phyloP scores from a whole-genome alignment of 2,113 vertebrate species.

The Scophthalmus maximus region DNA sequence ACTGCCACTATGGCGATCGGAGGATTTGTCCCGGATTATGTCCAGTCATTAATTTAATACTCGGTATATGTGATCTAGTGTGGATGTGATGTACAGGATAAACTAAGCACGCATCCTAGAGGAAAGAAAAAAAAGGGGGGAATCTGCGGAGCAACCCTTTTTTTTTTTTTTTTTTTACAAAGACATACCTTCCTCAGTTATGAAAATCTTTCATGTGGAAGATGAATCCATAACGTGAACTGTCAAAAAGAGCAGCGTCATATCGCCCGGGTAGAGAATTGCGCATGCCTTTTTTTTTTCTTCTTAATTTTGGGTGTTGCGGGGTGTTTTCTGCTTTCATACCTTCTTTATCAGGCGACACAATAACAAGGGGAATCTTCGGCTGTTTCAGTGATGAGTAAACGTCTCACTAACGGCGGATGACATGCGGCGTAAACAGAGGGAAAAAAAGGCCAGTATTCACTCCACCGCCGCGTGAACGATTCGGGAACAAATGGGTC shows the following conservation, averaged over 20 bases:
- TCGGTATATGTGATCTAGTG: slow-evolving; percentile 27
- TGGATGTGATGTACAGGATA: background rate
- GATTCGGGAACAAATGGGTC: background rate
- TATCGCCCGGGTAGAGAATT: slow-evolving; percentile 22
- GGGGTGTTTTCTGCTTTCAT: slow-evolving; percentile 10
- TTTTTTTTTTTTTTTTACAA: slow-evolving; percentile 12
- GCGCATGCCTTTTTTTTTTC: slow-evolving; percentile 11
- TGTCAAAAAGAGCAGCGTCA: background rate
- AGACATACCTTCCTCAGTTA: slow-evolving; percentile 25
- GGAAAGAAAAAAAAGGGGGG: background rate
- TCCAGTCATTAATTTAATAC: slow-evolving; percentile 36
- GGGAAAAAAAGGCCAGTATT: slow-evolving; percentile 9
- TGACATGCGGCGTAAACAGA: slow-evolving; percentile 16
- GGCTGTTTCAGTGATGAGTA: background rate
- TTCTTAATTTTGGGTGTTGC: no score
- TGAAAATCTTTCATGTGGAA: slow-evolving; percentile 43
- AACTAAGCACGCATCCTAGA: background rate
- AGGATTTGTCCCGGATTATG: slow-evolving; percentile 51
- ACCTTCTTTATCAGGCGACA: slow-evolving; percentile 1
- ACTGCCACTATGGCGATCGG: slow-evolving; percentile 23
- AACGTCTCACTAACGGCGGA: background rate
- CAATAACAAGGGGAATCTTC: background rate
- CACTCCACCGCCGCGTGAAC: slow-evolving; percentile 8
- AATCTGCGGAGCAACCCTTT: slow-evolving; percentile 4
- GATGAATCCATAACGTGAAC: slow-evolving; percentile 32